Evolutionary conservation across 2,888 invertebrate species (phyloP), one percentile per base, ranked within the genome.

Genomic region (Pachydiplax longipennis): DNA sequence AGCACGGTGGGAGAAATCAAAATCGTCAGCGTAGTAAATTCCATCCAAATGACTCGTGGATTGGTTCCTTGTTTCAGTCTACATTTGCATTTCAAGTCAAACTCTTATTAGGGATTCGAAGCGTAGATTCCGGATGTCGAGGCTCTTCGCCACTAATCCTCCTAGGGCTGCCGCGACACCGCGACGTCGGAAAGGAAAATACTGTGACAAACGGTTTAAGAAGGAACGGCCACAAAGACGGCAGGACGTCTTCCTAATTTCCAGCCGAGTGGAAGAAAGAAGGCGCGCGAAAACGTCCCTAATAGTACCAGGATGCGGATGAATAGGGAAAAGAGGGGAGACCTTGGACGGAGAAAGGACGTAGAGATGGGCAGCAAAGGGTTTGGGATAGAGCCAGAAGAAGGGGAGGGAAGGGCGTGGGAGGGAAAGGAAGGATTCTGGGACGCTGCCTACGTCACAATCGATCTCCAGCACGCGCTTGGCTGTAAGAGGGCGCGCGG

Each of bases 381-480:
- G 31, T n/a, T 53, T 73, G 73, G 73, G 73, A 73, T 73, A 73
- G 73, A 22, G 37, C 58, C 37, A 35, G 12, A 61, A 40, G 37
- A 37, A 37, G 87, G 22, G 35, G 83, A 8, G 31, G 44, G 44
- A 48, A 25, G 61, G 73, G 35, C 40, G 81, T 18, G 37, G 61
- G 35, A 6, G 40, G 58, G 58, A 12, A 22, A 61, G 58, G 58
- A 53, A 83, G 83, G 87, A 87, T 87, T 87, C 87, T 87, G 87
- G 87, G 87, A 87, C 87, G 61, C 87, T 87, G 61, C 61, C 87
- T 87, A 87, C 87, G 87, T 87, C 87, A 87, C 87, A 65, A 87
- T 87, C 87, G 87, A 87, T 87, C 87, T 87, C 58, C 87, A 87
- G 87, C 87, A 87, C 87, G 87, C 87, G 87, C 83, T 83, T 58